phyloP scores from a whole-genome alignment of 2,797 vertebrate genomes.

The Darevskia mixta region DNA sequence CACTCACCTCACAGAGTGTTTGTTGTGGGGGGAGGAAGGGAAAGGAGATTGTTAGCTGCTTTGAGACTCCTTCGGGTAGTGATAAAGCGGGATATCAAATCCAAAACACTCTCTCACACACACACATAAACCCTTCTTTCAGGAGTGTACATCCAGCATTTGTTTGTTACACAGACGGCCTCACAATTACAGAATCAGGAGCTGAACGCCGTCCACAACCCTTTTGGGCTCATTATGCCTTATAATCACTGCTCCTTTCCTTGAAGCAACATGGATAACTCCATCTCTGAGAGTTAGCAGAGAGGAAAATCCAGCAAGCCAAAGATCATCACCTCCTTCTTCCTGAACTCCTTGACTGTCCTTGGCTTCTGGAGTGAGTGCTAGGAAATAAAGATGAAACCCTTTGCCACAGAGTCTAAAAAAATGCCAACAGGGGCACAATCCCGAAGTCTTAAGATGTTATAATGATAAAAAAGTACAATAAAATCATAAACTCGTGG shows the following conservation, averaged over 20 bases:
- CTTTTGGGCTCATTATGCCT: neutral
- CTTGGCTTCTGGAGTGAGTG: constrained; percentile 31
- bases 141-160: neutral
- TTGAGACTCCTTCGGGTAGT: no score
- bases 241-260: neutral
- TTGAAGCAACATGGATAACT: neutral
- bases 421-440: neutral
- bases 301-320: constrained; percentile 4
- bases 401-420: neutral
- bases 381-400: constrained; percentile 22
- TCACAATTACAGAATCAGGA: neutral
- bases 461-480: constrained; percentile 17
- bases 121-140: neutral
- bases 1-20: no score
- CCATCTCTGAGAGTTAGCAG: neutral
- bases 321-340: constrained; percentile 36
- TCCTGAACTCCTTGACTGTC: constrained; percentile 20
- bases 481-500: neutral
- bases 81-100: no score
- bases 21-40: no score
- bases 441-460: neutral
- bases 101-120: no score
- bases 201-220: neutral
- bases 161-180: neutral
- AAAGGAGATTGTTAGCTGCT: no score